Conservation (phyloP, 2,797 vertebrate genomes). For the Etheostoma nigrum region DNA sequence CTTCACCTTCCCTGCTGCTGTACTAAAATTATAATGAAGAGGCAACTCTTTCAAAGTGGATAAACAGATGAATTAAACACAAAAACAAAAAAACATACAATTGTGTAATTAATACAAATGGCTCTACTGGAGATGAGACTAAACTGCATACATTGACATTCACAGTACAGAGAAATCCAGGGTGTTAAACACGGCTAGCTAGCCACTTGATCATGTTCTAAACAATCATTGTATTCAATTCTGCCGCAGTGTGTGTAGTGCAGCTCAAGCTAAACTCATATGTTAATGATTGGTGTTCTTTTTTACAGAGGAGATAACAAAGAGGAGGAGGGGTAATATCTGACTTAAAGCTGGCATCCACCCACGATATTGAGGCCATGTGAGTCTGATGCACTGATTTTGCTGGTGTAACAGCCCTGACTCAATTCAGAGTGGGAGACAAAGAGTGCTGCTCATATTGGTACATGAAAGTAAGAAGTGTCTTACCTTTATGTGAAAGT, state of each 20-base stretch:
- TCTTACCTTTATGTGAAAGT: slow-evolving; percentile 40
- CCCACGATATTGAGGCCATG: slow-evolving; percentile 34
- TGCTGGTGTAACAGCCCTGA: neutral
- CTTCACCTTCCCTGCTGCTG: slow-evolving; percentile 27
- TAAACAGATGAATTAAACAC: slow-evolving; percentile 38
- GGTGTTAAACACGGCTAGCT: slow-evolving; percentile 3
- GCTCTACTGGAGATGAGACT: slow-evolving; percentile 18
- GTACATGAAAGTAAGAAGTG: neutral
- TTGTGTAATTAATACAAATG: slow-evolving; percentile 49
- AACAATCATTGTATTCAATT: slow-evolving; percentile 6
- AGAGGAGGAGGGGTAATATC: neutral
- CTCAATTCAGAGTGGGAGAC: slow-evolving; percentile 1
- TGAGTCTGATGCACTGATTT: slow-evolving; percentile 18
- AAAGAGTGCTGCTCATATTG: neutral
- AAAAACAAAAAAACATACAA: slow-evolving; percentile 44
- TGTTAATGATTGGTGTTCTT: slow-evolving; percentile 28
- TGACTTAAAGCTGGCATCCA: slow-evolving; percentile 16
- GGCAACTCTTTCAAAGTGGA: slow-evolving; percentile 43
- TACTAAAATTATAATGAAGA: slow-evolving; percentile 48
- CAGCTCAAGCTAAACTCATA: slow-evolving; percentile 38
- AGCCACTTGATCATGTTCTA: slow-evolving; percentile 8
- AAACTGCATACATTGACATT: slow-evolving; percentile 30
- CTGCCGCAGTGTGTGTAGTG: neutral
- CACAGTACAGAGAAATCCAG: slow-evolving; percentile 15
- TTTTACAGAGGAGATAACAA: slow-evolving; percentile 33